Base-by-base conservation (phyloP, 2,113 vertebrate species). In the Fregata magnificens region DNA sequence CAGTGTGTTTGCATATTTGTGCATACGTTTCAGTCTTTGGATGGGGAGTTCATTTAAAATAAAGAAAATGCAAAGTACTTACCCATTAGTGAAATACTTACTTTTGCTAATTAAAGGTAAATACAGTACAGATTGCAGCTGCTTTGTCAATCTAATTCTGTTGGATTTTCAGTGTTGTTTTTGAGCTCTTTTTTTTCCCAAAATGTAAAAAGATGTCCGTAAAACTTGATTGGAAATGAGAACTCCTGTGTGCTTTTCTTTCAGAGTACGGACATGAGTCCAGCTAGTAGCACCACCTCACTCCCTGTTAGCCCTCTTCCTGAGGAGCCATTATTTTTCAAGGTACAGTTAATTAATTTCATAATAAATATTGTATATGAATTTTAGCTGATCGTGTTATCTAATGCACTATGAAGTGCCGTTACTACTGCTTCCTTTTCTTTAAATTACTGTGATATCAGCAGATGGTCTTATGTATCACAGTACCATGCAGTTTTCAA, bases 301-400 rank as follows among this genome's bases (percentile, higher is more conserved):
- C 98, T 99, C 92, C 99, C 99, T 67, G 99, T 99, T 71, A 99
- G 99, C 95, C 99, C 99, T 58, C 99, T 99, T 97, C 98, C 99
- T 55, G 99, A 99, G 93, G 99, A 99, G 91, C 99, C 99, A 0
- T 92, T 98, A 29, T 98, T 98, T 91, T 99, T 99, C 84, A 99
- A 99, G 99, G 99, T 99, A 99, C 98, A 81, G 80, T 82, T 83
- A n/a, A 79, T 90, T 89, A 7, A 47, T 79, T 88, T 47, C 7
- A 28, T 69, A 26, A 45, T 76, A 67, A 76, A 53, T 49, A 36
- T 5, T 66, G 3, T n/a, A 6, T 84, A 0, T 80, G 5, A 38
- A 20, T 76, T 45, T 82, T 77, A 15, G 5, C 4, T 56, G 63
- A 44, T 38, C 1, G 1, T 82, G 25, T 55, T 87, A 32, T 29